Evolutionary conservation across 2,113 vertebrate species (phyloP).

Genomic region (Pseudopodoces humilis): DNA sequence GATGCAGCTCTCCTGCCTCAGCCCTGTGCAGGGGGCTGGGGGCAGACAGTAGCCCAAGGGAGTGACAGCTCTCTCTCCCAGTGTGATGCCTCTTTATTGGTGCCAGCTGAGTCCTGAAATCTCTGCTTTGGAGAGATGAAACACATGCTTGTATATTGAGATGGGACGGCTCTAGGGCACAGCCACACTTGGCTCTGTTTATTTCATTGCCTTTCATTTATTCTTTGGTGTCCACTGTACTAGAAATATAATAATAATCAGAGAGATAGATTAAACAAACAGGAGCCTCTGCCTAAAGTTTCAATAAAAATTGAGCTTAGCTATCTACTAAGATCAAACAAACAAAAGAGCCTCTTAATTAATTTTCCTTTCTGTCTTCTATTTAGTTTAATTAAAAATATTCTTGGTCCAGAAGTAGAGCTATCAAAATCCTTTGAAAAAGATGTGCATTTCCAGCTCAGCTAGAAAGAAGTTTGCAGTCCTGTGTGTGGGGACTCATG

Average conservation of each 20-base stretch:
- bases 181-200: conserved; percentile 29
- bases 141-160: not conserved
- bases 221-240: conserved; percentile 8
- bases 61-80: not conserved
- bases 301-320: conserved; percentile 43
- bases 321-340: not conserved
- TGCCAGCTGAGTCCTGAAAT: conserved; percentile 48
- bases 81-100: conserved; percentile 8
- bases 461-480: not conserved
- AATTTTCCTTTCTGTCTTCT: not conserved
- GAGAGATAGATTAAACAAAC: conserved; percentile 38
- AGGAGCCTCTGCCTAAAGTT: not conserved
- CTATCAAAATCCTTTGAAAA: conserved; percentile 1
- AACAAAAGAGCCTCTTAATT: not conserved
- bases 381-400: conserved; percentile 37
- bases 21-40: not conserved
- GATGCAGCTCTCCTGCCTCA: not conserved
- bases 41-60: not conserved
- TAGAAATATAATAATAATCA: conserved; percentile 39
- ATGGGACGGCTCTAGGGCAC: conserved; percentile 31
- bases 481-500: not conserved
- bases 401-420: not conserved
- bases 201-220: conserved; percentile 43
- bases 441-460: not conserved
- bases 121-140: conserved; percentile 32